A percentile compares a stretch with the other conserved stretches of the same genome.
These are phyloP conservation scores for Acrossocheilus wenchowensis DNA, from an alignment of 2,797 vertebrate species.

Conservation along the genomic window DNA sequence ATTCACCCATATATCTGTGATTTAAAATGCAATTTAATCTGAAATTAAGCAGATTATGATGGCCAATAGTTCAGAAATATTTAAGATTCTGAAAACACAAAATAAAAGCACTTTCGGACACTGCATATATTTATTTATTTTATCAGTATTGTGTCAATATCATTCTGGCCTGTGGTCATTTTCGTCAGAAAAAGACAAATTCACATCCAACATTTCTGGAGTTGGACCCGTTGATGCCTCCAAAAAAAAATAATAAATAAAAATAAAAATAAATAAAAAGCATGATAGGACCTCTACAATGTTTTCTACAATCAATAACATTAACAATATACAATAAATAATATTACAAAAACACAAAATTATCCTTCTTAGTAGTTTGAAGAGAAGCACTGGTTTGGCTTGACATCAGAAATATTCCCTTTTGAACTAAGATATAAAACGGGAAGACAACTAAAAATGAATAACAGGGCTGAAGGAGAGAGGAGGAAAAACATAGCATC, in stretches of 20 bases:
- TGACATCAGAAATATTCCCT: background rate
- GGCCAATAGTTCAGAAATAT: background rate
- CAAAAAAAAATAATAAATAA: too few relatives aligned
- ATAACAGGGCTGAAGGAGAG: conserved; percentile 26
- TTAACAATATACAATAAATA: background rate
- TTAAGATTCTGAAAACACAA: background rate
- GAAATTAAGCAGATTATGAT: background rate
- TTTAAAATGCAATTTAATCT: background rate
- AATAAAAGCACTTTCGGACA: background rate
- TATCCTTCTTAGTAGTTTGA: background rate
- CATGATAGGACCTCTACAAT: background rate
- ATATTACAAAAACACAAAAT: background rate
- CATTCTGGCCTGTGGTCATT: background rate
- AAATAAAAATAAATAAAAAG: background rate
- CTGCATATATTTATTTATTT: background rate
- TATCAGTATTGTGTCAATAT: background rate
- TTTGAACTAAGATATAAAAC: conserved; percentile 13
- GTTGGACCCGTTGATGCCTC: background rate
- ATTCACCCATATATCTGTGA: background rate
- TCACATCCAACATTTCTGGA: background rate
- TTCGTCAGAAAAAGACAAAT: background rate
- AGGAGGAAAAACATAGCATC: conserved; percentile 33
- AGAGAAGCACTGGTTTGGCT: background rate
- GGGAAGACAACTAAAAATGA: background rate
- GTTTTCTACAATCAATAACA: background rate